Evolutionary conservation across 2,797 vertebrate species (phyloP).

Genomic region (Eidolon dupreanum): DNA sequence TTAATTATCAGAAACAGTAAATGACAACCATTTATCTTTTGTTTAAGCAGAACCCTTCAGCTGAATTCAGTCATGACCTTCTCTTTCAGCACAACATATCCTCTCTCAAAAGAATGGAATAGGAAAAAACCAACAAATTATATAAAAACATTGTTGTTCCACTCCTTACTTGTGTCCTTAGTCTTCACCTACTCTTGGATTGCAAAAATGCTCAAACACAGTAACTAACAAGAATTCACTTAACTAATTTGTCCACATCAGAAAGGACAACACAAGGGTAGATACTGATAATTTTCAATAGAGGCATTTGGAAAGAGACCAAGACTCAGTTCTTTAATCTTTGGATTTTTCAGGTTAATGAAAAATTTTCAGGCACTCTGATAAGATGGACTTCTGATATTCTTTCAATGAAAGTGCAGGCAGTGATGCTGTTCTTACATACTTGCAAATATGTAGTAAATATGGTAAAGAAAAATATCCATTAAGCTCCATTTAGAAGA

Average conservation of each 20-base stretch:
- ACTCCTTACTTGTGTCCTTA: not conserved
- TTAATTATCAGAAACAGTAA: not conserved
- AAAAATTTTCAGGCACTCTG: not conserved
- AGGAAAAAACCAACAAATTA: not conserved
- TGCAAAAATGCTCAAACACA: not conserved
- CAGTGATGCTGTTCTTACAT: not conserved
- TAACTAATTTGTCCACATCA: not conserved
- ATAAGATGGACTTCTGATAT: not conserved
- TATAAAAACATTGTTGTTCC: not conserved
- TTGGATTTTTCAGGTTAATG: not conserved
- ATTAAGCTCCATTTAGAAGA: not conserved
- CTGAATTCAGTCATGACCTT: not conserved
- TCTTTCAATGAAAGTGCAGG: not conserved
- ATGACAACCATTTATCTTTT: conserved; percentile 8
- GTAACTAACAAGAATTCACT: not conserved
- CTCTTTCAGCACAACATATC: not conserved
- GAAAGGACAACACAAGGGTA: not conserved
- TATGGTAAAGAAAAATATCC: not conserved
- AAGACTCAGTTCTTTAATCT: not conserved
- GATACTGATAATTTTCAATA: not conserved
- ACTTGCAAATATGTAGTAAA: not conserved
- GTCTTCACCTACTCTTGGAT: not conserved
- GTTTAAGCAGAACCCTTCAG: not conserved
- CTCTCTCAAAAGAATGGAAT: not conserved
- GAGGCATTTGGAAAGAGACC: not conserved